A percentile compares a stretch with the other conserved stretches of the same genome.
These are phyloP conservation scores for Lochmaea capreae DNA, from an alignment of 2,888 invertebrate species.

Conservation along the genomic window DNA sequence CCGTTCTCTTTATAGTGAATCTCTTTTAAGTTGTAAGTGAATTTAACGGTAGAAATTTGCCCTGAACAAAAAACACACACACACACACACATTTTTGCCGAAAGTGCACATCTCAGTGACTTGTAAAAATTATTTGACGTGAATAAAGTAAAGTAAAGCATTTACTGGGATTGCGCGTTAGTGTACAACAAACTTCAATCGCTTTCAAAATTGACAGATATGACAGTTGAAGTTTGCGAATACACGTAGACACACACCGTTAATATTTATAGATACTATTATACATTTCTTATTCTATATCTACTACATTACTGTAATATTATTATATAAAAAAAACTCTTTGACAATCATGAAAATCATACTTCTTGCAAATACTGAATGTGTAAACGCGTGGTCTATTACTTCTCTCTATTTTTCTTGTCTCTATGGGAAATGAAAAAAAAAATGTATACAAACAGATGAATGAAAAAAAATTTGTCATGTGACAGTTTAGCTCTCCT, in stretches of 20 bases:
- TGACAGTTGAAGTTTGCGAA: slow-evolving; percentile 27
- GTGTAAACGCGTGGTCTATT: slow-evolving; percentile 54
- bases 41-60: neutral
- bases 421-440: slow-evolving; percentile 43
- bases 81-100: neutral
- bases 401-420: slow-evolving; percentile 46
- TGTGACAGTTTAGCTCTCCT: slow-evolving; percentile 24
- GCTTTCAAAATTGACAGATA: neutral
- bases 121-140: neutral
- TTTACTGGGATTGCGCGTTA: slow-evolving; percentile 6
- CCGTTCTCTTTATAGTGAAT: slow-evolving; percentile 42
- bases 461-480: slow-evolving; percentile 5
- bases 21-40: slow-evolving; percentile 42
- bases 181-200: slow-evolving; percentile 1
- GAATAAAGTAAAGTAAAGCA: too few relatives aligned
- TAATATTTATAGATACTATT: slow-evolving; percentile 44
- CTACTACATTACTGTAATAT: slow-evolving; percentile 32
- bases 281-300: slow-evolving; percentile 55
- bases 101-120: neutral
- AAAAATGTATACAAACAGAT: slow-evolving; percentile 21
- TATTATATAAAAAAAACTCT: slow-evolving; percentile 59
- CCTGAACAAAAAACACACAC: too few relatives aligned
- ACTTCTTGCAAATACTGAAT: slow-evolving; percentile 54
- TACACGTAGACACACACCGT: slow-evolving; percentile 10
- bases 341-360: slow-evolving; percentile 63